A percentile compares a stretch with the other conserved stretches of the same genome.
Evolutionary conservation across 1,140 invertebrate species (phyloP).

Genomic region (Laupala kohalensis): DNA sequence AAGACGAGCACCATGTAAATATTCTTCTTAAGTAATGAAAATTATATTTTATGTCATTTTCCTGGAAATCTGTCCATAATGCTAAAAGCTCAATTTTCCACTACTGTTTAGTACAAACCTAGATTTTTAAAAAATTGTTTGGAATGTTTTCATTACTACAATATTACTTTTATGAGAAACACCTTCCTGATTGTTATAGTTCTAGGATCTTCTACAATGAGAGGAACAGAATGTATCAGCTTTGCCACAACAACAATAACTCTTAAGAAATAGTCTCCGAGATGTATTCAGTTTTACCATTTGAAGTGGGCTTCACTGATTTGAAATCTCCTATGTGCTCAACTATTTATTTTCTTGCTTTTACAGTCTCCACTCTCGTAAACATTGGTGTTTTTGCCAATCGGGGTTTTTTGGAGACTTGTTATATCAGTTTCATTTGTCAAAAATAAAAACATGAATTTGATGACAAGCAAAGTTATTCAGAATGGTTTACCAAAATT

Average conservation of each 20-base stretch:
- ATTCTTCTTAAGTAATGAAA: too few species aligned
- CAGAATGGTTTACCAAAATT: too few species aligned
- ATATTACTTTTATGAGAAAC: not conserved
- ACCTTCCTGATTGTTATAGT: constrained; percentile 1
- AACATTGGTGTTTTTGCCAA: constrained; percentile 49
- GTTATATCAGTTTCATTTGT: constrained; percentile 24
- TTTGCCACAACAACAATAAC: constrained; percentile 43
- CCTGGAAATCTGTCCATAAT: too few species aligned
- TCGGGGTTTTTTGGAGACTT: constrained; percentile 46
- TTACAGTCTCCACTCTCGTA: constrained; percentile 23
- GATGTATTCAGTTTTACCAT: constrained; percentile 37
- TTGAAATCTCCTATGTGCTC: constrained; percentile 15
- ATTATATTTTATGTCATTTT: too few species aligned
- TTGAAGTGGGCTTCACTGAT: constrained; percentile 33
- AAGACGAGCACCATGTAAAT: too few species aligned
- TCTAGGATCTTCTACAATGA: constrained; percentile 34
- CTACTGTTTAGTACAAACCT: not conserved
- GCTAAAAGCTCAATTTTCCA: too few species aligned
- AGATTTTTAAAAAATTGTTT: not conserved
- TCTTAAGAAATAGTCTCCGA: constrained; percentile 44
- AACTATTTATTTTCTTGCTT: constrained; percentile 18
- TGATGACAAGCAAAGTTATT: too few species aligned
- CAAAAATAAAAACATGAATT: too few species aligned
- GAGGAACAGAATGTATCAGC: constrained; percentile 28
- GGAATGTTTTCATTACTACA: not conserved